These are phyloP conservation scores for Balaeniceps rex DNA, from an alignment of 2,113 vertebrate genomes.

Conservation along the genomic window DNA sequence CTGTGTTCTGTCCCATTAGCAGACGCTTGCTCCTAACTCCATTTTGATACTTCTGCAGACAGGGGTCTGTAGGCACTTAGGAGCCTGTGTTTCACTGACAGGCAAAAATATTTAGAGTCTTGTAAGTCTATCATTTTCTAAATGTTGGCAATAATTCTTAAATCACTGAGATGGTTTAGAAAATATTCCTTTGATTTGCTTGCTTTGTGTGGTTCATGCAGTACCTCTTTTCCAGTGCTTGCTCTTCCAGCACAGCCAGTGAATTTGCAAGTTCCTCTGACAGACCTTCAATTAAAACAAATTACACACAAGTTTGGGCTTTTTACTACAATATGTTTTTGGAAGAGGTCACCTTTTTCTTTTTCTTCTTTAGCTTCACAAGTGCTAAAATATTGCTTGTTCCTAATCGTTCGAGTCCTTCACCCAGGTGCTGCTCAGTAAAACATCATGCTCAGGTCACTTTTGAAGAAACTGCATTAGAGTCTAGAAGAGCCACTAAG, in stretches of 20 bases:
- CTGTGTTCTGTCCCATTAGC: not conserved
- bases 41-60: not conserved
- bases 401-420: rapidly evolving
- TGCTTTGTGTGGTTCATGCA: not conserved
- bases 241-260: not conserved
- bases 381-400: not conserved
- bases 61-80: not conserved
- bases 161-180: not conserved
- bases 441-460: not conserved
- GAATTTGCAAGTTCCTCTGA: not conserved
- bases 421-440: not conserved
- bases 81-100: not conserved
- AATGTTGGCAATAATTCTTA: not conserved
- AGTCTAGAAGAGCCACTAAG: not conserved
- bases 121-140: not conserved
- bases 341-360: not conserved
- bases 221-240: not conserved
- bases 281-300: not conserved
- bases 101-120: not conserved
- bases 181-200: not conserved
- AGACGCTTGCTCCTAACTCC: not conserved
- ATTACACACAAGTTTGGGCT: not conserved
- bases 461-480: not conserved
- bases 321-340: not conserved
- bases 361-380: not conserved